phyloP scores from a whole-genome alignment of 2,888 invertebrate species.

The Hydraecia micacea region DNA sequence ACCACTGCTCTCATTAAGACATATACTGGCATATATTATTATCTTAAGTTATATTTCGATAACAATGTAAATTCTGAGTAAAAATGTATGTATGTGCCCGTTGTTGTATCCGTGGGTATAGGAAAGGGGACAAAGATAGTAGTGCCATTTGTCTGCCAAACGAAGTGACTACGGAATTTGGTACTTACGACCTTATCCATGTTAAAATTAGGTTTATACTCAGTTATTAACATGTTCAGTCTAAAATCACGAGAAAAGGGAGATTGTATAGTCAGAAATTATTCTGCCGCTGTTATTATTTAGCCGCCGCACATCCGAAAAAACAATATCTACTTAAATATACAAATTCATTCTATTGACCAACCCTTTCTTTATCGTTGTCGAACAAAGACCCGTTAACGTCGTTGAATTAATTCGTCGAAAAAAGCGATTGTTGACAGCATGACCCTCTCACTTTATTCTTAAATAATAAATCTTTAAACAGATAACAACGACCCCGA shows the following conservation, averaged over 20 bases:
- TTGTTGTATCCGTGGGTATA: neutral
- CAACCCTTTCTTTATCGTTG: constrained; percentile 32
- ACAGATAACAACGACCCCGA: constrained; percentile 70
- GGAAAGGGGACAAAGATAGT: neutral
- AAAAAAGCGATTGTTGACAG: constrained; percentile 72
- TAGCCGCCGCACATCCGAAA: neutral
- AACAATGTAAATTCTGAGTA: neutral
- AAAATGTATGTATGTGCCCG: neutral
- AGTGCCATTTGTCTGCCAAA: neutral
- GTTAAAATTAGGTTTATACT: neutral
- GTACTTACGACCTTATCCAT: neutral
- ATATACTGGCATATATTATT: too few relatives aligned
- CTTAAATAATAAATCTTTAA: constrained; percentile 71
- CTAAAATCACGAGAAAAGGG: too few relatives aligned
- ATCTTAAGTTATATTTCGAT: neutral
- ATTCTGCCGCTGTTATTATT: too few relatives aligned
- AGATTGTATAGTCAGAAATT: too few relatives aligned
- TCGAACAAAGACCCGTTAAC: constrained; percentile 57
- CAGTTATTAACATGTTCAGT: neutral
- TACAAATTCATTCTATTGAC: constrained; percentile 30
- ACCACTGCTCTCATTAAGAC: too few relatives aligned
- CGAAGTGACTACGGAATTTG: neutral
- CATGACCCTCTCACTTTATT: constrained; percentile 69
- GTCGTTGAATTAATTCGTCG: constrained; percentile 68
- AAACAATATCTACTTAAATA: neutral